Evolutionary conservation across 2,113 vertebrate genomes (phyloP).

Genomic region (Aepyceros melampus): DNA sequence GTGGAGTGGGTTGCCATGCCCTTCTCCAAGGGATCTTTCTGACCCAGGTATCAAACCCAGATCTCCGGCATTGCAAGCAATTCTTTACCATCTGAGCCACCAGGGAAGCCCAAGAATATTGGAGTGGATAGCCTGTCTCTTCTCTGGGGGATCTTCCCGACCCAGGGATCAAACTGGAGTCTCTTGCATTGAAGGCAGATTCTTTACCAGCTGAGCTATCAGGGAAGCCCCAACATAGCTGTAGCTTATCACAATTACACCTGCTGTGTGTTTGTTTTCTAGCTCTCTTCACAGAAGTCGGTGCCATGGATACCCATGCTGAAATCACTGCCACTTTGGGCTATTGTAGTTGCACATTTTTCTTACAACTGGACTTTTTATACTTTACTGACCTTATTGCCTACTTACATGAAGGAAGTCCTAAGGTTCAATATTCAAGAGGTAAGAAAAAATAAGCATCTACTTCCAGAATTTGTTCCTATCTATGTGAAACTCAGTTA

Average conservation of each 20-base stretch:
- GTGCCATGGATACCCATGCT: constrained; percentile 92
- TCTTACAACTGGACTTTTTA: constrained; percentile 99
- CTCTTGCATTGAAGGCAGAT: neutral
- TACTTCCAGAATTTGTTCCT: neutral
- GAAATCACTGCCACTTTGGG: constrained; percentile 89
- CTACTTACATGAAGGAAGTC: constrained; percentile 96
- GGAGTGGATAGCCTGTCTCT: neutral
- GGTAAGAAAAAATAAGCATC: constrained; percentile 79
- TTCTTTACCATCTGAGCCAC: neutral
- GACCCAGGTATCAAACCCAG: neutral
- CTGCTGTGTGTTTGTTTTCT: neutral
- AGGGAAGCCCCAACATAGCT: neutral
- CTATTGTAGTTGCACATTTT: constrained; percentile 96
- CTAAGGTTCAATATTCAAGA: constrained; percentile 94
- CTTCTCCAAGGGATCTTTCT: neutral
- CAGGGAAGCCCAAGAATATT: neutral
- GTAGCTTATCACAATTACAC: neutral
- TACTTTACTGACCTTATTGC: constrained; percentile 94
- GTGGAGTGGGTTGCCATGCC: neutral
- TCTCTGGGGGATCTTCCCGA: neutral
- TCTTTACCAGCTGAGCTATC: neutral
- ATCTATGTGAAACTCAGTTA: neutral
- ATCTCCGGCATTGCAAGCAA: fast-evolving
- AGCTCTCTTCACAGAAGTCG: constrained; percentile 85
- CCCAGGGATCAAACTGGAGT: neutral